Percentiles rank a stretch among this genome's conserved stretches.
phyloP scores from a whole-genome alignment of 2,113 vertebrate genomes.

The Hippocampus comes region DNA sequence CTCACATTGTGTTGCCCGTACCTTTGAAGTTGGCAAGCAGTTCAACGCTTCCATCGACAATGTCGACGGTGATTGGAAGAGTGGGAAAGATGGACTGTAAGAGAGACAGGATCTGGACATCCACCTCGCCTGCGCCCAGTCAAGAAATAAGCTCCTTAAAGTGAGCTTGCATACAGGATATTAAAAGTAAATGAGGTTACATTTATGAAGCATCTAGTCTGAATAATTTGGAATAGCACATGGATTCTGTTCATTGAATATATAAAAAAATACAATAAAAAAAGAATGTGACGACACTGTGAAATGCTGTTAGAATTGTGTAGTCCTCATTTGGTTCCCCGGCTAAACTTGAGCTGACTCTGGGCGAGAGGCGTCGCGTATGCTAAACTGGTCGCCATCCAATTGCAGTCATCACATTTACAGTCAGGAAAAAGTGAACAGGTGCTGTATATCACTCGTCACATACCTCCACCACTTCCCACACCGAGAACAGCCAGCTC shows the following conservation, averaged over 20 bases:
- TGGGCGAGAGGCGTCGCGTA: no score
- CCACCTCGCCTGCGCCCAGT: constrained; percentile 77
- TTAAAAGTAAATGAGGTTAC: no score
- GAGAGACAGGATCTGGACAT: constrained; percentile 77
- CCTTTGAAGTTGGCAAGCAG: constrained; percentile 83
- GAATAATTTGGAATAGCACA: no score
- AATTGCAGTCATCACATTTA: background rate
- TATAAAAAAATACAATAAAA: no score
- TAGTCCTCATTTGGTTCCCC: no score
- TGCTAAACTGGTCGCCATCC: background rate
- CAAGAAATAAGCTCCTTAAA: background rate
- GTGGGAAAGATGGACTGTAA: constrained; percentile 71
- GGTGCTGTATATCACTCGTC: background rate
- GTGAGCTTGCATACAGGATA: background rate
- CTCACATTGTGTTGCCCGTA: constrained; percentile 39
- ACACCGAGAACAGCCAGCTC: constrained; percentile 80
- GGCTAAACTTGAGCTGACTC: no score
- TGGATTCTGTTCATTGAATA: no score
- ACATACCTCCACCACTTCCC: constrained; percentile 83
- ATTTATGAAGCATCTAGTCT: no score
- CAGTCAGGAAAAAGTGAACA: background rate
- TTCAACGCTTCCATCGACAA: constrained; percentile 78
- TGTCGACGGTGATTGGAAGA: constrained; percentile 71
- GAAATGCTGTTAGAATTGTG: no score
- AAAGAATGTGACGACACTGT: no score